Evolutionary conservation across 2,888 invertebrate species (phyloP).

Genomic region (Geophilus truncorum): DNA sequence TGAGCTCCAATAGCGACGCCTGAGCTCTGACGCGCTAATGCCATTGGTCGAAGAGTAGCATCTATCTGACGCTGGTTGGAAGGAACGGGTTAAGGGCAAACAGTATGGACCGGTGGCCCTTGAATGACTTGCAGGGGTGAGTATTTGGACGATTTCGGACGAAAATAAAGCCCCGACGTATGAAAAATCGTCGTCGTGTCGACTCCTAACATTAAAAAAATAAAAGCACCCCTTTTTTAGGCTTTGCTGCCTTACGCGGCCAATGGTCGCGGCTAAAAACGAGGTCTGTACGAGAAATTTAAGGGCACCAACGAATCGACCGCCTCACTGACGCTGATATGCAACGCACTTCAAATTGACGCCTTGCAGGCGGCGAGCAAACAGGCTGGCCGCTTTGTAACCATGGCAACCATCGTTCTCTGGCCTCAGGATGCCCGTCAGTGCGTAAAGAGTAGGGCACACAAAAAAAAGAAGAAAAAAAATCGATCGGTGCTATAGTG

Average conservation of each 20-base stretch:
- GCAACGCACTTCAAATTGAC: background rate
- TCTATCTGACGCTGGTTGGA: background rate
- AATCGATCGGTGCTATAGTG: background rate
- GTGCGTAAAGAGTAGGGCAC: background rate
- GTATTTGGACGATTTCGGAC: background rate
- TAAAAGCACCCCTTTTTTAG: background rate
- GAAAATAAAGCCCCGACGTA: background rate
- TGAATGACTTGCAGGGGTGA: background rate
- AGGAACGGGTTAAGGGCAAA: background rate
- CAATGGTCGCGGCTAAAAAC: background rate
- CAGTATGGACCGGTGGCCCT: background rate
- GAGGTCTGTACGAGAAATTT: background rate
- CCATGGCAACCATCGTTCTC: background rate
- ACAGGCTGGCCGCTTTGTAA: background rate
- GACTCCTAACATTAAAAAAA: background rate
- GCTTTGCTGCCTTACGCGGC: background rate
- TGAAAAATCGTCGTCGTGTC: background rate
- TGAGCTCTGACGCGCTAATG: background rate
- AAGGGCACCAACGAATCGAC: background rate
- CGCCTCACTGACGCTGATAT: background rate
- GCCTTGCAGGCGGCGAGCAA: background rate
- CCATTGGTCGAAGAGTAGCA: background rate
- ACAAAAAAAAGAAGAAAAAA: background rate
- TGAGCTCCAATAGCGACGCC: background rate
- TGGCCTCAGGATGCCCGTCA: background rate